Base-by-base conservation (phyloP, 23 tunicate species). In the Aplidium turbinatum region DNA sequence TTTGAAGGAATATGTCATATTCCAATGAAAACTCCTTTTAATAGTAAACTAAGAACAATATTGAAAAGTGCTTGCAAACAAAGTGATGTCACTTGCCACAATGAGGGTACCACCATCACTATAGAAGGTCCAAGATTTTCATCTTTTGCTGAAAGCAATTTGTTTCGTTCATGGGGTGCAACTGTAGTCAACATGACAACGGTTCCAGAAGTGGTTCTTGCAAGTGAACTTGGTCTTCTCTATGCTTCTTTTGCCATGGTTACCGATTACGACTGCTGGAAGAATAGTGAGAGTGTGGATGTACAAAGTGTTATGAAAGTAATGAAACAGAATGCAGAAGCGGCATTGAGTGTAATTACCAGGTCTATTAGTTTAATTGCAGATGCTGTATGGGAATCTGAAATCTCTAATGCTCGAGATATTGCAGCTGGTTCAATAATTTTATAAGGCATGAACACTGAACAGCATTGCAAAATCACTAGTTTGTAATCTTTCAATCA, bases 41-140 rank as follows among this genome's bases (percentile, higher is more conserved):
- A 34, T 31, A 47, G 28, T 16, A 13, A 33, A 25, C 16, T 85
- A 3, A 35, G 78, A 32, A 27, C 75, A 4, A 40, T 87, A 38
- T 38, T 87, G 3, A 33, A n/a, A 31, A 27, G 65, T n/a, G 33
- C 95, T 9, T 72, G 86, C 33, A 38, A 36, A 11, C n/a, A 31
- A 21, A 38, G 40, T 35, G 28, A 39, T 2, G 75, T 65, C 1
- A 16, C 22, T 3, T 73, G 19, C 66, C 86, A 87, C 36, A 20
- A 30, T 0, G 27, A 24, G 0, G 95, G 95, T 0, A 87, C 95
- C 32, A 40, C 54, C 31, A 70, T 87, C 5, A 82, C 88, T 6
- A 66, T 87, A 22, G 95, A 87, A 87, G 95, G 95, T 1, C 95
- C 95, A 2, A 51, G 95, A 32, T 87, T 87, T 82, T 87, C 95